phyloP scores from a whole-genome alignment of 2,113 vertebrate species.

The Nesoenas mayeri region DNA sequence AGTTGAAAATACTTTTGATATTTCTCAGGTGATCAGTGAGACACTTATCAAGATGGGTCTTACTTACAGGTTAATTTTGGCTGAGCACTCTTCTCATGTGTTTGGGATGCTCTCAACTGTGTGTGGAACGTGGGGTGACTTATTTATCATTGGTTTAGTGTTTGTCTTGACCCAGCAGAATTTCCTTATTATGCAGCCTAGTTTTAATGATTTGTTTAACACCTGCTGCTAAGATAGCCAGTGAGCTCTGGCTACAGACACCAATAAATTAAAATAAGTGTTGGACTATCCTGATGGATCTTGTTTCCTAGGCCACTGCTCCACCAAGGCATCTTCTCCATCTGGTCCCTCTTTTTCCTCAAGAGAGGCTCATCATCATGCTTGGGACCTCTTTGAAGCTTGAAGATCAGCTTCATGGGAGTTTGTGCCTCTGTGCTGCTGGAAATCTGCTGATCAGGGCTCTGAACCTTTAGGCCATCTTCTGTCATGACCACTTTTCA shows the following conservation, averaged over 20 bases:
- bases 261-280: background rate
- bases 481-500: accelerated
- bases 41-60: background rate
- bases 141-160: background rate
- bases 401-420: background rate
- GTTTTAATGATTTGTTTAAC: background rate
- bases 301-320: background rate
- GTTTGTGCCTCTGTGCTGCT: background rate
- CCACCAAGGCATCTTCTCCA: background rate
- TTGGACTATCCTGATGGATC: background rate
- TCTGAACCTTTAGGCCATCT: background rate
- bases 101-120: background rate
- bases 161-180: background rate
- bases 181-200: background rate
- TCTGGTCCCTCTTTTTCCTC: background rate
- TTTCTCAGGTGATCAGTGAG: background rate
- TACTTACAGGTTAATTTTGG: background rate
- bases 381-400: background rate
- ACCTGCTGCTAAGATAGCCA: background rate
- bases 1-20: background rate
- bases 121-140: background rate
- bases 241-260: background rate
- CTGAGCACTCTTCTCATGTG: background rate
- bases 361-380: background rate
- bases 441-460: background rate